phyloP scores from a whole-genome alignment of 2,113 vertebrate genomes.

The Sylvietta virens region DNA sequence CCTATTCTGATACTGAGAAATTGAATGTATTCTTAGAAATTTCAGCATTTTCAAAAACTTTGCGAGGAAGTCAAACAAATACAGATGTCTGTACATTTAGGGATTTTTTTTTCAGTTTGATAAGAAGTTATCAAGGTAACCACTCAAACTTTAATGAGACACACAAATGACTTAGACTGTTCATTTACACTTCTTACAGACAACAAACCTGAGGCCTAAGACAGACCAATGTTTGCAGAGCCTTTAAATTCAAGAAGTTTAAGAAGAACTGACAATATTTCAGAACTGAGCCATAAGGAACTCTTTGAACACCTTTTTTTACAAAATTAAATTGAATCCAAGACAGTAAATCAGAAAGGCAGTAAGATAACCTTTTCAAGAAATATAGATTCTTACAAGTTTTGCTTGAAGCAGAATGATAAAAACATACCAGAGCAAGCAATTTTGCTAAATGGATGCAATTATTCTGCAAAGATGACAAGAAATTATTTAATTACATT shows the following conservation, averaged over 20 bases:
- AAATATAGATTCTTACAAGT: background rate
- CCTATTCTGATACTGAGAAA: background rate
- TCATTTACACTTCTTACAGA: background rate
- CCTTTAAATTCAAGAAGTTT: background rate
- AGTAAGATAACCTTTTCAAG: background rate
- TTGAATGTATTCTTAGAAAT: background rate
- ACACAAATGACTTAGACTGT: background rate
- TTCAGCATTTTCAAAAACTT: background rate
- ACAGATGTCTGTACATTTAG: background rate
- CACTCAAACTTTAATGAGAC: background rate
- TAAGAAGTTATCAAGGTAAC: background rate
- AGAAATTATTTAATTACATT: background rate
- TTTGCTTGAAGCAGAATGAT: background rate
- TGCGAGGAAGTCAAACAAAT: background rate
- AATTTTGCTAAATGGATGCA: background rate
- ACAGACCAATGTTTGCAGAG: background rate
- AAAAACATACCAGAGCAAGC: background rate
- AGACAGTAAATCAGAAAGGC: background rate
- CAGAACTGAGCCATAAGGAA: background rate
- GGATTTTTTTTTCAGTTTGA: background rate
- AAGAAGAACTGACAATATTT: background rate
- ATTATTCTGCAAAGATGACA: background rate
- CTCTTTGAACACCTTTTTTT: background rate
- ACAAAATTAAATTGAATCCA: background rate
- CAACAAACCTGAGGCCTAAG: background rate